These are phyloP conservation scores for Sesia bembeciformis DNA, from an alignment of 2,888 invertebrate genomes.

Conservation along the genomic window DNA sequence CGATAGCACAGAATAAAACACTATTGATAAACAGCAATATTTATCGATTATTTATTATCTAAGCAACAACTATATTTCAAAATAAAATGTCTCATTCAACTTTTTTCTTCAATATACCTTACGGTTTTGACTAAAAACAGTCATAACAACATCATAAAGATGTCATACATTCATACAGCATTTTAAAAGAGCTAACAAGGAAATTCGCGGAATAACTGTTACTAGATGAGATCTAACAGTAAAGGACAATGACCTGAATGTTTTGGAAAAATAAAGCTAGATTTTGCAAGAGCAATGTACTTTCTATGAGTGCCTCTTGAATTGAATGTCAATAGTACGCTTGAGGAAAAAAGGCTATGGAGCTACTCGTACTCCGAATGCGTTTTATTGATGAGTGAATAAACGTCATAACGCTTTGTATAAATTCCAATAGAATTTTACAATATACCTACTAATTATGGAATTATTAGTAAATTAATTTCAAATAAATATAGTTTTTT, in stretches of 20 bases:
- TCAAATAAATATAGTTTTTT: background rate
- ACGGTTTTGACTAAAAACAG: background rate
- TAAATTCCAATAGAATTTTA: too few relatives aligned
- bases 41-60: too few relatives aligned
- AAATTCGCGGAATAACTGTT: background rate
- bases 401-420: too few relatives aligned
- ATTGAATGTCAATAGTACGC: background rate
- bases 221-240: background rate
- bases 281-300: slow-evolving; percentile 2
- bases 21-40: too few relatives aligned
- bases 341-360: background rate
- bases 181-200: background rate
- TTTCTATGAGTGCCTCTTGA: slow-evolving; percentile 1
- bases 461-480: too few relatives aligned
- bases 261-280: background rate
- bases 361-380: background rate
- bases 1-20: too few relatives aligned
- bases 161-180: background rate
- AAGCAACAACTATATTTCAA: too few relatives aligned
- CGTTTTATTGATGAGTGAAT: too few relatives aligned
- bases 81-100: too few relatives aligned
- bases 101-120: background rate
- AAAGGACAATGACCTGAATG: background rate
- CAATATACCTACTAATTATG: too few relatives aligned
- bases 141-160: background rate